phyloP scores from a whole-genome alignment of 1,140 invertebrate genomes.

The Galleria mellonella region DNA sequence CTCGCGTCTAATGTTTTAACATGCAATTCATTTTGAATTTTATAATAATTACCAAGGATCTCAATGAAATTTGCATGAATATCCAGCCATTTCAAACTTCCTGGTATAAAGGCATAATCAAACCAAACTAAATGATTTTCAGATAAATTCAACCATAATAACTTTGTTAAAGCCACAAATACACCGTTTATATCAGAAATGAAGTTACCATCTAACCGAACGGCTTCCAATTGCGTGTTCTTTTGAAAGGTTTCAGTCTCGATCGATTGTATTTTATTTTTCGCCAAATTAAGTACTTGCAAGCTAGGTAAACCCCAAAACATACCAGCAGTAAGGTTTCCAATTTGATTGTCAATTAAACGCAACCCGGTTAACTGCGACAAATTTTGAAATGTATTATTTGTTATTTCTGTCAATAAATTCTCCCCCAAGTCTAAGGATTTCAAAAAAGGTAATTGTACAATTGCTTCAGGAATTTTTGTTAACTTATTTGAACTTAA shows the following conservation, averaged over 20 bases:
- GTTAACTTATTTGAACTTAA: slow-evolving; percentile 87
- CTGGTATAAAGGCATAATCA: slow-evolving; percentile 86
- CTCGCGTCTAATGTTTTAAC: slow-evolving; percentile 86
- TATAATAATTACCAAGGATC: slow-evolving; percentile 83
- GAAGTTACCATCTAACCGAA: slow-evolving; percentile 86
- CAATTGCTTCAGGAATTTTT: slow-evolving; percentile 83
- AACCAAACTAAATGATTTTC: slow-evolving; percentile 88
- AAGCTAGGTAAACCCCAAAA: slow-evolving; percentile 83
- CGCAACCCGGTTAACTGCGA: slow-evolving; percentile 85
- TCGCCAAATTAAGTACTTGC: slow-evolving; percentile 87
- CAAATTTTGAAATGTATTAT: slow-evolving; percentile 83
- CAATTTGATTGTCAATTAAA: slow-evolving; percentile 87
- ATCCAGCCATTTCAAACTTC: slow-evolving; percentile 87
- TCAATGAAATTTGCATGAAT: slow-evolving; percentile 87
- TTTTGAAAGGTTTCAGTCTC: slow-evolving; percentile 84
- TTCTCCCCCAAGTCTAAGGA: slow-evolving; percentile 90
- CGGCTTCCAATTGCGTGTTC: slow-evolving; percentile 85
- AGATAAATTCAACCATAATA: slow-evolving; percentile 89
- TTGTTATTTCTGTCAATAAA: slow-evolving; percentile 82
- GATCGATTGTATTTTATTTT: slow-evolving; percentile 85
- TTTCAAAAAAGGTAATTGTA: slow-evolving; percentile 83
- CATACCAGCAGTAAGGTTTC: slow-evolving; percentile 82
- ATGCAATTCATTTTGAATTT: slow-evolving; percentile 76
- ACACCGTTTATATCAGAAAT: slow-evolving; percentile 85
- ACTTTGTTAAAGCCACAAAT: slow-evolving; percentile 82